Percentiles rank a stretch among this genome's conserved stretches.
phyloP scores from a whole-genome alignment of 2,797 vertebrate genomes.

The Meda fulgida region DNA sequence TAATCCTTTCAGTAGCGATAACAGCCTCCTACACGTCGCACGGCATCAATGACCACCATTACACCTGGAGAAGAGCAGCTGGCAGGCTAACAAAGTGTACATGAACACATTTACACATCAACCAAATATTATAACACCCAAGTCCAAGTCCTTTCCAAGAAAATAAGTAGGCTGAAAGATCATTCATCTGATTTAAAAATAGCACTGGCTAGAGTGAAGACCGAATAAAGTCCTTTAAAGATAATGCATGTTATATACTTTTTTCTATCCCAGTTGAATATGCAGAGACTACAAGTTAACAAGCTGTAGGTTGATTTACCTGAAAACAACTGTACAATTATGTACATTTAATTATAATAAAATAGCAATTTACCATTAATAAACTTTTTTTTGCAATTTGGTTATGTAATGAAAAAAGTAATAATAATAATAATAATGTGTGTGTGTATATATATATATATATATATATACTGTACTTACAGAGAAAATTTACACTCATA shows the following conservation, averaged over 20 bases:
- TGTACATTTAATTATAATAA: neutral
- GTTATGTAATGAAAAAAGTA: too few species aligned
- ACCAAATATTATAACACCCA: neutral
- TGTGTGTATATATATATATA: too few species aligned
- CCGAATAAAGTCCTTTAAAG: neutral
- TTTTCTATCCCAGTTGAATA: neutral
- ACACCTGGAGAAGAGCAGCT: constrained; percentile 38
- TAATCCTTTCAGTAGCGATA: constrained; percentile 49
- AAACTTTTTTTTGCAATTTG: neutral
- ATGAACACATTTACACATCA: neutral
- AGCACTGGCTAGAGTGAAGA: neutral
- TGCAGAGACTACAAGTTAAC: neutral
- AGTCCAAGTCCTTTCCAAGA: neutral
- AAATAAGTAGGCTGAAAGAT: neutral
- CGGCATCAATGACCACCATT: constrained; percentile 39
- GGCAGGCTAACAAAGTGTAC: constrained; percentile 19
- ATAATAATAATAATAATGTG: too few species aligned
- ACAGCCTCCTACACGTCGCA: constrained; percentile 46
- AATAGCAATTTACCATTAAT: neutral
- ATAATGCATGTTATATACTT: neutral
- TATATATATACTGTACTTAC: too few species aligned
- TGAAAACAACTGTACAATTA: neutral
- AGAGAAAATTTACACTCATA: neutral
- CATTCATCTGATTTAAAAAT: constrained; percentile 2
- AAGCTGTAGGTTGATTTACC: neutral